Conservation (phyloP, 2,888 invertebrate genomes). For the Apodemia mormo region DNA sequence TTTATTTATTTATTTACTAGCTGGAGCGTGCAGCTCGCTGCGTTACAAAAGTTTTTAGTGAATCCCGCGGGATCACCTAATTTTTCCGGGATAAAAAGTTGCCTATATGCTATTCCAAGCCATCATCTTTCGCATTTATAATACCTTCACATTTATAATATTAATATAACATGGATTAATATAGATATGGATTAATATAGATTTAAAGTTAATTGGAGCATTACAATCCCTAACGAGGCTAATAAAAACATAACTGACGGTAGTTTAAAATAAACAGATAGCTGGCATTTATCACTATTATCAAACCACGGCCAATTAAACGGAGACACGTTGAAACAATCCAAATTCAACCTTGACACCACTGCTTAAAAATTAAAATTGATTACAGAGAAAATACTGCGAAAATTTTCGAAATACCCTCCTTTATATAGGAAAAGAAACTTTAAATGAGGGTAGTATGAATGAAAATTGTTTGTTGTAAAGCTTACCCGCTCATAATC, state of each 20-base stretch:
- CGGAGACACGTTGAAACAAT: constrained; percentile 30
- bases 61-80: no score
- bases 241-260: constrained; percentile 54
- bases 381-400: constrained; percentile 18
- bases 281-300: constrained; percentile 59
- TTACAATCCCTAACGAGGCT: constrained; percentile 38
- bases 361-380: constrained; percentile 26
- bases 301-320: constrained; percentile 62
- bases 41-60: no score
- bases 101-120: no score
- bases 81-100: no score
- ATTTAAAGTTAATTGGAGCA: constrained; percentile 22
- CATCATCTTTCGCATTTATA: no score
- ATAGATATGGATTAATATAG: no score
- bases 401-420: constrained; percentile 26
- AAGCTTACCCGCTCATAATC: constrained; percentile 27
- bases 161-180: no score
- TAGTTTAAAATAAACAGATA: constrained; percentile 47
- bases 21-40: no score
- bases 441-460: background rate
- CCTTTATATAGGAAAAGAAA: background rate
- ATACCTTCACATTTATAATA: no score
- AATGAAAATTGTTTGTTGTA: constrained; percentile 21
- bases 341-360: constrained; percentile 8
- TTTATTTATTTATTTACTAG: no score